These are phyloP conservation scores for Apotomis turbidana DNA, from an alignment of 2,888 invertebrate species.

Conservation along the genomic window DNA sequence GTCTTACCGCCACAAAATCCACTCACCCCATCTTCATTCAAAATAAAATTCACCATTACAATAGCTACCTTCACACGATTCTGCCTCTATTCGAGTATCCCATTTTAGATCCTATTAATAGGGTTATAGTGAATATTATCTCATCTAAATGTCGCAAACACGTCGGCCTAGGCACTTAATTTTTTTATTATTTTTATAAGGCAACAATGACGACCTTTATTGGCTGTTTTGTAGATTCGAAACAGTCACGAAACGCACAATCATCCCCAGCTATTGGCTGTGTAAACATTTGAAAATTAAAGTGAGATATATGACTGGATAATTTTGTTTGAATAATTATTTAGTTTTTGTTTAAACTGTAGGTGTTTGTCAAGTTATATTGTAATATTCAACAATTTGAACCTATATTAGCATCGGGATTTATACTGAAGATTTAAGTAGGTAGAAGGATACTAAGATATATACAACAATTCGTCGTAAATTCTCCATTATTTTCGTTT, in stretches of 20 bases:
- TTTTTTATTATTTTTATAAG: constrained; percentile 66
- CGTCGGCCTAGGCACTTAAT: constrained; percentile 56
- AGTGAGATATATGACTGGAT: constrained; percentile 10
- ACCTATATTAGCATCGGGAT: no score
- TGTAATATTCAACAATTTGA: no score
- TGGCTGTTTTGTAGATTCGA: constrained; percentile 76
- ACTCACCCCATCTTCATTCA: constrained; percentile 59
- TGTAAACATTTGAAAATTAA: constrained; percentile 63
- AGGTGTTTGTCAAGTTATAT: no score
- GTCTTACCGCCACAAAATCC: constrained; percentile 57
- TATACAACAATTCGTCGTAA: no score
- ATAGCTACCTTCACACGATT: constrained; percentile 45
- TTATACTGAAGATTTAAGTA: no score
- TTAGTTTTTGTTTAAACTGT: no score
- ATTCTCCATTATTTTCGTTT: no score
- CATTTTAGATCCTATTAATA: constrained; percentile 24
- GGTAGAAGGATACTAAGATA: no score
- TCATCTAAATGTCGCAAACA: not conserved
- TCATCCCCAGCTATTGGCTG: constrained; percentile 70
- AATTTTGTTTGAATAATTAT: not conserved
- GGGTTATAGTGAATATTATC: constrained; percentile 14
- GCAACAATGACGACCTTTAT: constrained; percentile 73
- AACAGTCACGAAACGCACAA: constrained; percentile 74
- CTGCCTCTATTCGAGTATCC: not conserved
- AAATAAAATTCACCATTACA: constrained; percentile 54